phyloP scores from a whole-genome alignment of 2,113 vertebrate species.

The Otis tarda region DNA sequence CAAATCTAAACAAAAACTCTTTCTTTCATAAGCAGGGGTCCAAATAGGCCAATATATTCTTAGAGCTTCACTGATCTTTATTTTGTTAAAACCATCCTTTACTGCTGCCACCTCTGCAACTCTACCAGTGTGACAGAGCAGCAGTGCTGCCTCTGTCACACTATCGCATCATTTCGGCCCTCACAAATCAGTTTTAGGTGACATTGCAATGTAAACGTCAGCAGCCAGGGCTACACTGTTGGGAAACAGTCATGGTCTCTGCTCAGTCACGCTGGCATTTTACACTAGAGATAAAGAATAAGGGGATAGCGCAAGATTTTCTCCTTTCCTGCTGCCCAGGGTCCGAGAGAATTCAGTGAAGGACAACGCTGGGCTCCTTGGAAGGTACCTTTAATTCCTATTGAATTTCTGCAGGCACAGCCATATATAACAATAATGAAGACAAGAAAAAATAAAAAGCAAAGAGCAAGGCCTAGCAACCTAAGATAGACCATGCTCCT shows the following conservation, averaged over 20 bases:
- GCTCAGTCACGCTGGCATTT: neutral
- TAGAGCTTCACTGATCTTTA: neutral
- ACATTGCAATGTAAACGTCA: neutral
- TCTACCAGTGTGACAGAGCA: neutral
- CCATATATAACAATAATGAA: constrained; percentile 16
- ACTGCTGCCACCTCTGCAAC: neutral
- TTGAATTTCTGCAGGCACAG: neutral
- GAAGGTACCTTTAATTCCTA: neutral
- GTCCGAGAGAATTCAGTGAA: neutral
- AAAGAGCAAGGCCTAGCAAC: neutral
- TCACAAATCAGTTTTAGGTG: neutral
- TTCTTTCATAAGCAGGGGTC: neutral
- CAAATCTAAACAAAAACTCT: neutral
- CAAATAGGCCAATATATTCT: neutral
- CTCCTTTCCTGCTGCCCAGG: neutral
- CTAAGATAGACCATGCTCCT: neutral
- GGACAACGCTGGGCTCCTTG: neutral
- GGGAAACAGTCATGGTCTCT: neutral
- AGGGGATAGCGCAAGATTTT: neutral
- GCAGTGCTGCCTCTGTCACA: neutral
- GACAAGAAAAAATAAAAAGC: constrained; percentile 5
- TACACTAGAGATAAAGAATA: neutral
- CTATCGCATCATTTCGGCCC: neutral
- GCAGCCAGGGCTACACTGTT: neutral
- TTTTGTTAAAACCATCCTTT: neutral